These are phyloP conservation scores for Scolanthus callimorphus DNA, from an alignment of 92 coral and sea anemone species.

Conservation along the genomic window DNA sequence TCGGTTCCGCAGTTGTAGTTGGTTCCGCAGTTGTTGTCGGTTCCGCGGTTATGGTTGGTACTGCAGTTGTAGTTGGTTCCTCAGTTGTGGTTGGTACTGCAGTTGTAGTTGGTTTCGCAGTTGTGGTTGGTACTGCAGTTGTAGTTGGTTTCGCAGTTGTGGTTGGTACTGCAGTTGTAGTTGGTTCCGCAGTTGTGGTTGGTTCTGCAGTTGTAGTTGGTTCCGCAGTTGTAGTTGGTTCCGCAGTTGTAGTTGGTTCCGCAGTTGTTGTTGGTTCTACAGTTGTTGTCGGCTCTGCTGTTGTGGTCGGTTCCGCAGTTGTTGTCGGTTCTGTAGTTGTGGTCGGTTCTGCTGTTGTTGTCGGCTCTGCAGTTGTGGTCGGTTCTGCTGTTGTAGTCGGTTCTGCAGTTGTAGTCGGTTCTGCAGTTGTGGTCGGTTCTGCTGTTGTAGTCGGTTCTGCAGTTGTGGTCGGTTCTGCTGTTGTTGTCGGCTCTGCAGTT, in stretches of 20 bases:
- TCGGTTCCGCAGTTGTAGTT: conserved; percentile 10
- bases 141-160: conserved; percentile 17
- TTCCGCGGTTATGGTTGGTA: conserved; percentile 4
- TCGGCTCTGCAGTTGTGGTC: background rate
- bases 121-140: too few species aligned
- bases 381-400: background rate
- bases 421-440: background rate
- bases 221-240: conserved; percentile 3
- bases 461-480: background rate
- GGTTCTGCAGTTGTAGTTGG: conserved; percentile 7
- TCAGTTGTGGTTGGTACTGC: conserved; percentile 9
- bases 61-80: conserved; percentile 1
- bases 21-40: conserved; percentile 12
- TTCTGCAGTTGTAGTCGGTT: background rate
- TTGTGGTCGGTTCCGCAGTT: conserved; percentile 15
- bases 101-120: conserved; percentile 11
- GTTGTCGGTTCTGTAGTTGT: background rate
- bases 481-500: background rate
- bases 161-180: conserved; percentile 3
- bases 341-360: background rate
- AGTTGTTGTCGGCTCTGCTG: conserved; percentile 5
- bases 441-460: background rate
- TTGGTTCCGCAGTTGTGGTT: conserved; percentile 8
- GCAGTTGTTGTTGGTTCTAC: conserved; percentile 16
- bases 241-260: conserved; percentile 1